These are phyloP conservation scores for Polyploca ridens DNA, from an alignment of 2,888 invertebrate species.

Conservation along the genomic window DNA sequence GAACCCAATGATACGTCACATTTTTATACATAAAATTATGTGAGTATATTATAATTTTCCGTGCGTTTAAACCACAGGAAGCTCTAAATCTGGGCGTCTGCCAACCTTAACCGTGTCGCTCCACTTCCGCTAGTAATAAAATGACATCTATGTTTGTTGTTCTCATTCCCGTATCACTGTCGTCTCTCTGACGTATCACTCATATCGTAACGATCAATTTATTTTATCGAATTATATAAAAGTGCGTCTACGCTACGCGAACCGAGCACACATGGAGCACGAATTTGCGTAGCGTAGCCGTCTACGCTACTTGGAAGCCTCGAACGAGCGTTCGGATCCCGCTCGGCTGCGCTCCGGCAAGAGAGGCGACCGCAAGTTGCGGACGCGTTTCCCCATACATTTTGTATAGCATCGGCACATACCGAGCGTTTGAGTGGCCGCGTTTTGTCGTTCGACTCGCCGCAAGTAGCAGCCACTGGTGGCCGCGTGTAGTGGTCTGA, in stretches of 20 bases:
- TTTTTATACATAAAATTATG: neutral
- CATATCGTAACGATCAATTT: neutral
- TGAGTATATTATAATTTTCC: neutral
- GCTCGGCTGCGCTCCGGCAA: too few relatives aligned
- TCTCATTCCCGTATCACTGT: neutral
- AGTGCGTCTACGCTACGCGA: neutral
- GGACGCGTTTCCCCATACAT: too few relatives aligned
- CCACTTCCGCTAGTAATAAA: conserved; percentile 2
- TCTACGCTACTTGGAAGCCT: too few relatives aligned
- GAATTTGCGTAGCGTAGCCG: too few relatives aligned
- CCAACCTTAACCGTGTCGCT: neutral
- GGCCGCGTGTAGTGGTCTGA: too few relatives aligned
- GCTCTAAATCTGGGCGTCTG: conserved; percentile 4
- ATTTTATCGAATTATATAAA: neutral
- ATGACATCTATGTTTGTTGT: neutral
- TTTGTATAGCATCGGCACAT: too few relatives aligned
- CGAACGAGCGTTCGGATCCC: too few relatives aligned
- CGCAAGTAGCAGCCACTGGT: too few relatives aligned
- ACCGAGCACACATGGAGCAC: too few relatives aligned
- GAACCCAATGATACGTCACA: neutral
- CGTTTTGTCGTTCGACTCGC: too few relatives aligned
- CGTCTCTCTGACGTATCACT: neutral
- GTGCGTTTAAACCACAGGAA: neutral
- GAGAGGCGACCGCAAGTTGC: too few relatives aligned
- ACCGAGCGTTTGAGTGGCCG: too few relatives aligned